phyloP scores from a whole-genome alignment of 2,113 vertebrate genomes.

The Alethe diademata region DNA sequence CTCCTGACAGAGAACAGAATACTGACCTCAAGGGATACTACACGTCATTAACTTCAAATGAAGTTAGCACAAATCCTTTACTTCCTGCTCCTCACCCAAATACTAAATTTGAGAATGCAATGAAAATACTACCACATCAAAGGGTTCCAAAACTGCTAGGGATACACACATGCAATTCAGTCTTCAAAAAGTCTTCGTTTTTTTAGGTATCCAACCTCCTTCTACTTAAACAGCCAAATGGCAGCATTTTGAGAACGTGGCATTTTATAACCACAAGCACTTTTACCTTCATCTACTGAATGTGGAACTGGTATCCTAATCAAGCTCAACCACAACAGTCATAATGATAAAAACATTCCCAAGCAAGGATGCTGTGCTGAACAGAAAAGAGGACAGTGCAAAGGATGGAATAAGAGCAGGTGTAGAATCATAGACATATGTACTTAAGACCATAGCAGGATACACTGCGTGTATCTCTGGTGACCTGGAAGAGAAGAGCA shows the following conservation, averaged over 20 bases:
- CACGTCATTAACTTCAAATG: not conserved
- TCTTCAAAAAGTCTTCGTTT: not conserved
- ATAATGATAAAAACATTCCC: not conserved
- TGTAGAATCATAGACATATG: not conserved
- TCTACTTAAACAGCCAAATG: not conserved
- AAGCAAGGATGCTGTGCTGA: not conserved
- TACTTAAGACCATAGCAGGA: not conserved
- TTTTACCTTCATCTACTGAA: not conserved
- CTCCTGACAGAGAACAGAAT: not conserved
- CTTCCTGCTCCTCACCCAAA: fast-evolving
- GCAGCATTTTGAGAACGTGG: not conserved
- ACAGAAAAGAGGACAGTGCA: not conserved
- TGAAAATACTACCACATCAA: not conserved
- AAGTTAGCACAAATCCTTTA: not conserved
- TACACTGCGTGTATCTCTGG: not conserved
- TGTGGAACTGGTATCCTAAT: not conserved
- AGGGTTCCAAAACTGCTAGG: not conserved
- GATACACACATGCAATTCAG: not conserved
- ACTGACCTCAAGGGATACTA: not conserved
- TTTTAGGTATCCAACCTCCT: not conserved
- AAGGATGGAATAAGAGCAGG: not conserved
- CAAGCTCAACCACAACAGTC: not conserved
- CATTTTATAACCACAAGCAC: not conserved
- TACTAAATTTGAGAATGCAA: not conserved
- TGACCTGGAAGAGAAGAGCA: not conserved